These are phyloP conservation scores for Peromyscus aztecus DNA, from an alignment of 2,797 vertebrate genomes.

Conservation along the genomic window DNA sequence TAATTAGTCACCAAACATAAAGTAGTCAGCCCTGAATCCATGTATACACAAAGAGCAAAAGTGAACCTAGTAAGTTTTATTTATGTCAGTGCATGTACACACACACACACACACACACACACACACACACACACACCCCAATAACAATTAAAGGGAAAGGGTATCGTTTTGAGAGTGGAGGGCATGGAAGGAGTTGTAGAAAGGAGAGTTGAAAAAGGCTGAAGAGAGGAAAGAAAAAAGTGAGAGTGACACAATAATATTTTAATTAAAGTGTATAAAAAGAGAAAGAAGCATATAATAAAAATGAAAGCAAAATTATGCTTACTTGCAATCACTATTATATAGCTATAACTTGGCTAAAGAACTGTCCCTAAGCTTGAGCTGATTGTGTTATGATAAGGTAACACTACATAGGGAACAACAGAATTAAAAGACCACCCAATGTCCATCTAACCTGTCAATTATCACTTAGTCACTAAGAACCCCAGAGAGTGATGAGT, in stretches of 20 bases:
- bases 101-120: not conserved
- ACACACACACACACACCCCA: not conserved
- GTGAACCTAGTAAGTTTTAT: not conserved
- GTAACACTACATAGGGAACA: not conserved
- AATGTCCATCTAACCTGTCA: too few relatives aligned
- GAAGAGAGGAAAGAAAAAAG: not conserved
- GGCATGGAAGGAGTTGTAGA: not conserved
- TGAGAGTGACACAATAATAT: not conserved
- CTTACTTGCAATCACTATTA: not conserved
- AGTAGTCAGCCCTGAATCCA: not conserved
- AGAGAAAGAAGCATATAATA: not conserved
- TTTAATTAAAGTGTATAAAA: too few relatives aligned
- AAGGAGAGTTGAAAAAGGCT: accelerated
- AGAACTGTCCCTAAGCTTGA: not conserved
- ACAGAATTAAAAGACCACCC: not conserved
- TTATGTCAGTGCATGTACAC: not conserved
- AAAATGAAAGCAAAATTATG: not conserved
- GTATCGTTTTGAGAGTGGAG: not conserved
- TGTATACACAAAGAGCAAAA: not conserved
- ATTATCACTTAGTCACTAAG: not conserved
- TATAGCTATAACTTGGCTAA: not conserved
- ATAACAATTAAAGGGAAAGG: not conserved
- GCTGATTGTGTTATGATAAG: not conserved
- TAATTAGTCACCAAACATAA: not conserved
- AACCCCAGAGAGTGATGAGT: not conserved